Evolutionary conservation across 2,888 invertebrate genomes (phyloP), one percentile per base, ranked within the genome.

Genomic region (Xylota sylvarum): DNA sequence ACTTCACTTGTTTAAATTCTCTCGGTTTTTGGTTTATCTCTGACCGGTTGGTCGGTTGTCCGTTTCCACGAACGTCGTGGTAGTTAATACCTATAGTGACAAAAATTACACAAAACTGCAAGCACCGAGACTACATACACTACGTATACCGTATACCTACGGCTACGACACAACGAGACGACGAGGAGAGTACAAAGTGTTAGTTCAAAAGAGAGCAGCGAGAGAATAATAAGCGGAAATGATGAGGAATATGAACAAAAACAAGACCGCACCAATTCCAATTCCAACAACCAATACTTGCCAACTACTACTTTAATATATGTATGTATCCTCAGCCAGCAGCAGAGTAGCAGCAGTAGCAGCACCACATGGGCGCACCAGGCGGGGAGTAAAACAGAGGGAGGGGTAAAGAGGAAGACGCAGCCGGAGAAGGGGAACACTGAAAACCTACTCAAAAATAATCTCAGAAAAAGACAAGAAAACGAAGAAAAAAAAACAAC

Each of bases 151-250:
- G 23, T 23, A 37, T 37, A 37, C 35, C 7, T 35, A 35, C 37
- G 32, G 3, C 23, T 10, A 37, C 40, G 32, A 69, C 27, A 55
- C 2, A 40, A 37, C 32, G 19, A 72, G 46, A 79, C 62, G 55
- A 37, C 60, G 55, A 58, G 19, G 46, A 48, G 56, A 64, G 77
- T 73, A 78, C 50, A 56, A 82, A 56, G 82, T 82, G 73, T 73
- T 86, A 67, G 84, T 80, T 80, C 65, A 77, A 81, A 78, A 86
- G 86, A 82, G 82, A 77, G 77, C 77, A 73, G n/a, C 77, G 73
- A 86, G 77, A 81, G 86, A 86, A 86, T 86, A 82, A 86, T 86
- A 86, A 86, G 86, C 86, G 86, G 86, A 86, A 86, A 86, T 86
- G 81, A 86, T 86, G 86, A 86, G 73, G 81, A 86, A 81, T 86